Evolutionary conservation across 2,888 invertebrate genomes (phyloP).

Genomic region (Hirtodrosophila cameraria): DNA sequence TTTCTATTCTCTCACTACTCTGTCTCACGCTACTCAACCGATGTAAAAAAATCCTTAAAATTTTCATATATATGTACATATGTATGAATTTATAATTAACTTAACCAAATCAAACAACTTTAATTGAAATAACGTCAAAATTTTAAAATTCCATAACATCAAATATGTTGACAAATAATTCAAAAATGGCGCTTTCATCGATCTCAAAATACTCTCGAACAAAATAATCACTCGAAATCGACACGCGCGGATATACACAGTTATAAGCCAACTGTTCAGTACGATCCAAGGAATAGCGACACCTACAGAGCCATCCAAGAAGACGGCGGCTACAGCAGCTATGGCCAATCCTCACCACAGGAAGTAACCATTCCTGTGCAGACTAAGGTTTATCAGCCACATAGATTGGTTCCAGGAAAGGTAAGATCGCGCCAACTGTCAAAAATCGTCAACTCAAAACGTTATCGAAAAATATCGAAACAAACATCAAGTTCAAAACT

Average conservation of each 20-base stretch:
- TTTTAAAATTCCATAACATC: conserved; percentile 62
- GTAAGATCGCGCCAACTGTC: conserved; percentile 84
- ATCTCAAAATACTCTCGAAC: conserved; percentile 50
- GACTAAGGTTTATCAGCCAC: conserved; percentile 89
- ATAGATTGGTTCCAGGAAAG: conserved; percentile 85
- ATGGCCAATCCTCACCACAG: conserved; percentile 87
- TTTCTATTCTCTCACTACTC: conserved; percentile 83
- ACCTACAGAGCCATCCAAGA: conserved; percentile 94
- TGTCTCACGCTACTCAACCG: conserved; percentile 79
- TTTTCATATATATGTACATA: conserved; percentile 52
- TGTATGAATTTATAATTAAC: conserved; percentile 57
- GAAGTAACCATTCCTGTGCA: conserved; percentile 90
- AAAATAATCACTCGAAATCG: conserved; percentile 40
- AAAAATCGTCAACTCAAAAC: conserved; percentile 45
- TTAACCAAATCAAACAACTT: conserved; percentile 58
- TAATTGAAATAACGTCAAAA: conserved; percentile 50
- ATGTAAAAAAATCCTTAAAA: conserved; percentile 72
- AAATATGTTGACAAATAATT: conserved; percentile 53
- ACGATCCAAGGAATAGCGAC: conserved; percentile 95
- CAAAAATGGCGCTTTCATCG: conserved; percentile 63
- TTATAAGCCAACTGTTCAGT: conserved; percentile 89
- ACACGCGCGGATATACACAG: conserved; percentile 62
- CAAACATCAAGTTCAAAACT: conserved; percentile 32
- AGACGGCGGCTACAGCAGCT: conserved; percentile 86
- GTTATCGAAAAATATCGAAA: conserved; percentile 26